These are phyloP conservation scores for Physocephala rufipes DNA, from an alignment of 2,888 invertebrate species.

Conservation along the genomic window DNA sequence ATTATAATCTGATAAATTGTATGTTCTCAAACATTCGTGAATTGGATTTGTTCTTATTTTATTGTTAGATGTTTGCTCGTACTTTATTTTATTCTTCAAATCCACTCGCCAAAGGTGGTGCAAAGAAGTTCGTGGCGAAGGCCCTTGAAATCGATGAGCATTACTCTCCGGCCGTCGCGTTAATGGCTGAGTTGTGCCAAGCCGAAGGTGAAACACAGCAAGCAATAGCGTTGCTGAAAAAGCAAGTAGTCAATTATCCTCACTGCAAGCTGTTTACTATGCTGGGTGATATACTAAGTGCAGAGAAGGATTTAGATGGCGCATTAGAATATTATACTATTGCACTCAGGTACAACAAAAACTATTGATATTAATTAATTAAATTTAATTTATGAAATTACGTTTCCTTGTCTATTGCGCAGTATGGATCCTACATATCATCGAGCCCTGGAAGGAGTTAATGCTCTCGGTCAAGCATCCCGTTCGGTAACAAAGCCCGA, in stretches of 20 bases:
- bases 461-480: constrained; percentile 56
- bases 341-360: constrained; percentile 58
- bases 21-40: background rate
- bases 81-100: constrained; percentile 73
- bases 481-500: constrained; percentile 46
- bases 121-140: constrained; percentile 76
- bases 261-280: constrained; percentile 60
- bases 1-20: background rate
- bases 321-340: constrained; percentile 62
- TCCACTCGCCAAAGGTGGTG: constrained; percentile 67
- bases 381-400: background rate
- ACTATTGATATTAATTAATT: background rate
- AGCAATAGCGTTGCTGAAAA: constrained; percentile 75
- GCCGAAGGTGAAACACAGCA: constrained; percentile 73
- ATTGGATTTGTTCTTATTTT: constrained; percentile 3
- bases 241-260: constrained; percentile 68
- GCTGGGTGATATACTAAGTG: constrained; percentile 59
- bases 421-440: constrained; percentile 62
- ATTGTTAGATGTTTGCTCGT: constrained; percentile 76
- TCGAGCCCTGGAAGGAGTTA: constrained; percentile 60
- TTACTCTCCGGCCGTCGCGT: constrained; percentile 77
- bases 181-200: constrained; percentile 76
- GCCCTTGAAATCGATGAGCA: constrained; percentile 76
- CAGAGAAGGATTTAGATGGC: constrained; percentile 57
- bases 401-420: constrained; percentile 17